Conservation (phyloP, 2,888 invertebrate genomes). For the Salticus scenicus region DNA sequence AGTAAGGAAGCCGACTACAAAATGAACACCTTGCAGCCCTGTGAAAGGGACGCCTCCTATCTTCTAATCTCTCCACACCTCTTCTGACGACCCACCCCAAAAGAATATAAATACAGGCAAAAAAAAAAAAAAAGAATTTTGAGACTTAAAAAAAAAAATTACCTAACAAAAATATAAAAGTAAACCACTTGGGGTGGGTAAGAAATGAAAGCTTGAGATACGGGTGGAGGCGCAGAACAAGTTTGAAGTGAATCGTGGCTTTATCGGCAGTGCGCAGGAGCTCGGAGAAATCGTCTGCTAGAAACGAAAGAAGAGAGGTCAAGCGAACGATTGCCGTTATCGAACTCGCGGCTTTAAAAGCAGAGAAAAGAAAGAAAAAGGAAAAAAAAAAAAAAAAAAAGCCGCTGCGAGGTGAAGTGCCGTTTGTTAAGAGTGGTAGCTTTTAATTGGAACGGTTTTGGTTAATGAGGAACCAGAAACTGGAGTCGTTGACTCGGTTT, state of each 20-base stretch:
- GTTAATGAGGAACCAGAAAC: background rate
- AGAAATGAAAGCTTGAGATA: background rate
- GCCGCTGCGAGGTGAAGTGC: background rate
- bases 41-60: background rate
- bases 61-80: constrained; percentile 5
- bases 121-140: background rate
- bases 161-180: background rate
- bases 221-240: background rate
- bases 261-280: constrained; percentile 52
- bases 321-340: constrained; percentile 10
- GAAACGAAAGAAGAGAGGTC: constrained; percentile 23
- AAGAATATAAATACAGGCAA: background rate
- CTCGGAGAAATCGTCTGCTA: constrained; percentile 3
- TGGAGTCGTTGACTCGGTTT: constrained; percentile 1
- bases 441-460: constrained; percentile 8
- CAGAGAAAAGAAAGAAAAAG: too few relatives aligned
- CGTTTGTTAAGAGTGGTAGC: background rate
- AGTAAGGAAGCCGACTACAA: background rate
- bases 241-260: constrained; percentile 21
- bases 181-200: background rate
- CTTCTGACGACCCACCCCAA: background rate
- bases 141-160: background rate
- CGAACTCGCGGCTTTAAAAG: background rate
- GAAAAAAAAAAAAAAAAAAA: too few relatives aligned
- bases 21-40: background rate